A percentile compares a stretch with the other conserved stretches of the same genome.
Evolutionary conservation across 2,113 vertebrate genomes (phyloP).

Genomic region (Serilophus lunatus): DNA sequence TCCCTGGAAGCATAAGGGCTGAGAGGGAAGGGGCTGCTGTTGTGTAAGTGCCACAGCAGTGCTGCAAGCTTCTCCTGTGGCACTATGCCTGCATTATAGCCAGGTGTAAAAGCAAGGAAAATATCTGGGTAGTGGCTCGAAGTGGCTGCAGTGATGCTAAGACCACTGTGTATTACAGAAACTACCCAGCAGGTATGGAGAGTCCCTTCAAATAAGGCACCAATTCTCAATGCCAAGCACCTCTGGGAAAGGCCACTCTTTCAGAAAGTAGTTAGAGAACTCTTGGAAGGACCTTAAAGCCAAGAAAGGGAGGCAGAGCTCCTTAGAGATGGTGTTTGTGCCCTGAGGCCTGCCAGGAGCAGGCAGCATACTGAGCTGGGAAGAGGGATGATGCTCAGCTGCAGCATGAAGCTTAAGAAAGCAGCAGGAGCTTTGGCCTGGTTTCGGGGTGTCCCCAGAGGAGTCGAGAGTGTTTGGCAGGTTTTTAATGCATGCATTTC

Average conservation of each 20-base stretch:
- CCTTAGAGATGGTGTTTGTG: neutral
- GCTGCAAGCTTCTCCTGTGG: neutral
- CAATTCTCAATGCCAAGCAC: neutral
- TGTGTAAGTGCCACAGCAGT: accelerated
- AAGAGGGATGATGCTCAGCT: neutral
- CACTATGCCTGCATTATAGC: neutral
- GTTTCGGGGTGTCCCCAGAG: constrained; percentile 36
- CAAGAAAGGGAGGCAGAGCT: neutral
- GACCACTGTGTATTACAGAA: neutral
- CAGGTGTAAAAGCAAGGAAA: neutral
- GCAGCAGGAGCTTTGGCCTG: constrained; percentile 24
- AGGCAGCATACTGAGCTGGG: neutral
- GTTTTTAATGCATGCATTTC: constrained; percentile 60
- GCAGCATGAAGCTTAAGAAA: neutral
- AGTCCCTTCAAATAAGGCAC: neutral
- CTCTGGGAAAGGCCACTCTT: neutral
- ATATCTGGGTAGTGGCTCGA: neutral
- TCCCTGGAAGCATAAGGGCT: neutral
- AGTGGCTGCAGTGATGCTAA: neutral
- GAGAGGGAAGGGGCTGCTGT: neutral
- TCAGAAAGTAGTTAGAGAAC: neutral
- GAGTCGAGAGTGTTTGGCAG: constrained; percentile 11
- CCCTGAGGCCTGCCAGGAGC: neutral
- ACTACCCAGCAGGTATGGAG: neutral
- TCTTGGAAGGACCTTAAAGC: neutral